Base-by-base conservation (phyloP, 1,140 invertebrate species). In the Xylocopa sonorina region DNA sequence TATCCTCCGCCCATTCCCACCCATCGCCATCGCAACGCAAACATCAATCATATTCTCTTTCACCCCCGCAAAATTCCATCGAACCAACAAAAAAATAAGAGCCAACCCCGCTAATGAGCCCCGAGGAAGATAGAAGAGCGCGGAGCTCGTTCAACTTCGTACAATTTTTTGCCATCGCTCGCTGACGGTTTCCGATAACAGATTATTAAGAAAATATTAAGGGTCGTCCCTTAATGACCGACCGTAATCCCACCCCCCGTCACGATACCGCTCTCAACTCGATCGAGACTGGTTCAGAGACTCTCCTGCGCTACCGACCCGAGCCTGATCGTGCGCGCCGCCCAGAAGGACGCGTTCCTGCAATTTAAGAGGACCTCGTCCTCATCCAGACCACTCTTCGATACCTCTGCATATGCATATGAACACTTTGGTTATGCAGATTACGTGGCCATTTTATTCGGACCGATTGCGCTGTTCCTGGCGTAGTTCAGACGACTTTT, bases 341-440 rank as follows among this genome's bases (percentile, higher is more conserved):
- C 29, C 18, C 10, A 0, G 21, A 0, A 24, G 21, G 73, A 46
- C 43, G 53, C 14, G 27, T 57, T 7, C 16, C 14, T 68, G 76
- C 58, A 85, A 77, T 84, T 85, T 75, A 67, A 80, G 72, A 48
- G 48, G 64, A 48, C 62, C 48, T 29, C 50, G 6, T 46, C 69
- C 53, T 50, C n/a, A n/a, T n/a, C 34, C 48, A 64, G 72, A 53
- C 60, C 50, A 43, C 46, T 34, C 43, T 63, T 55, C 48, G 60
- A 64, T 62, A 24, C 72, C 32, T 41, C 60, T 55, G 18, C 63
- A 48, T 80, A 80, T 83, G 81, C 81, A 80, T 71, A 80, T 72
- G 75, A 80, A 53, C 73, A 67, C 73, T 74, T 76, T 62, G 73
- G 77, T 51, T 51, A 48, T 78, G 50, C 67, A 68, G 62, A 68